Evolutionary conservation across 1,140 invertebrate genomes (phyloP).

Genomic region (Drosophila busckii): DNA sequence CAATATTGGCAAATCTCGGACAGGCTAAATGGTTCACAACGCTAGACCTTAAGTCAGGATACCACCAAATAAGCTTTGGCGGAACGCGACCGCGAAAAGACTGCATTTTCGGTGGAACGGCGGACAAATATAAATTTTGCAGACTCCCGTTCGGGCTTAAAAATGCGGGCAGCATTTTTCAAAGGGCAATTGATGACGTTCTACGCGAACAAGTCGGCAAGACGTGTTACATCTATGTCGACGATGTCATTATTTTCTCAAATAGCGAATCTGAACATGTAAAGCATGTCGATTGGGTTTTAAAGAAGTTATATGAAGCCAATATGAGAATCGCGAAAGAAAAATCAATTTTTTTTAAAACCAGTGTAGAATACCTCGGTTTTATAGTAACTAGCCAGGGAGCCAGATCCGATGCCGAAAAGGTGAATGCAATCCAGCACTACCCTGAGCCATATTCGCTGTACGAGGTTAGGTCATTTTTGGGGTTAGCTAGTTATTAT

Average conservation of each 20-base stretch:
- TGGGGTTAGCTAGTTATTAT: background rate
- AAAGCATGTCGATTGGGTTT: background rate
- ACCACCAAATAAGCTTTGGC: background rate
- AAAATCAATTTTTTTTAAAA: background rate
- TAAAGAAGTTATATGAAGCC: background rate
- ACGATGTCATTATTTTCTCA: constrained; percentile 8
- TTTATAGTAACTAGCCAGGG: background rate
- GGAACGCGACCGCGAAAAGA: background rate
- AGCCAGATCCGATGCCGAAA: background rate
- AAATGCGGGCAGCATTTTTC: background rate
- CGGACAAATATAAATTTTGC: constrained; percentile 2
- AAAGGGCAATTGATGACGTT: background rate
- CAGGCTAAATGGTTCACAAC: constrained; percentile 2
- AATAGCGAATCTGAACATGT: background rate
- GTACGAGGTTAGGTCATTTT: background rate
- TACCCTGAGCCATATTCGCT: background rate
- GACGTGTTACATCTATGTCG: background rate
- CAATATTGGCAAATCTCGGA: constrained; percentile 6
- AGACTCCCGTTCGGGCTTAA: constrained; percentile 2
- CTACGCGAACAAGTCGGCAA: background rate
- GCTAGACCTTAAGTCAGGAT: background rate
- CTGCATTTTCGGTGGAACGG: background rate
- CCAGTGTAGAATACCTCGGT: background rate
- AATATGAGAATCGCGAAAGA: background rate
- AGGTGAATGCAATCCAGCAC: background rate